Conservation (phyloP, 2,113 vertebrate species). For the Podarcis raffonei region DNA sequence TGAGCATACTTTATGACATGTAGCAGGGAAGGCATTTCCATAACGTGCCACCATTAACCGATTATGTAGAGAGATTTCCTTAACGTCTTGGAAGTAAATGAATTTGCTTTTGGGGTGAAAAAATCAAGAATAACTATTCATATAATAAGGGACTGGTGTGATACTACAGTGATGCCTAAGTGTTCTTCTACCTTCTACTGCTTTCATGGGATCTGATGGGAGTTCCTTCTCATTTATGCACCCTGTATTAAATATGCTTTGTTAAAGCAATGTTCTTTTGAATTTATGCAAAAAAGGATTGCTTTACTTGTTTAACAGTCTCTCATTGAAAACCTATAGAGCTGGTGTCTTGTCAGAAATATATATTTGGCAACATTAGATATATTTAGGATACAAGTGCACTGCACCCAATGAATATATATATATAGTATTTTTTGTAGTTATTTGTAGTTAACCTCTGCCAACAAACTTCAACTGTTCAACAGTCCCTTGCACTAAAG, state of each 20-base stretch:
- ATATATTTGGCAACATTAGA: neutral
- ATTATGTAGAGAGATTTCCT: constrained; percentile 1
- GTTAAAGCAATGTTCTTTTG: constrained; percentile 28
- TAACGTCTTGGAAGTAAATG: constrained; percentile 26
- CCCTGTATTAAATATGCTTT: constrained; percentile 17
- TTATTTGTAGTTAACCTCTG: neutral
- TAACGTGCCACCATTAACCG: neutral
- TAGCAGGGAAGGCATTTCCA: constrained; percentile 6
- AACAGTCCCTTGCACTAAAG: neutral
- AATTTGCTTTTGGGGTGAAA: neutral
- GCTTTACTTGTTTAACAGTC: neutral
- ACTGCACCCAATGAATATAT: no score
- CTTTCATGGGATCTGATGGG: neutral
- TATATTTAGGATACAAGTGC: neutral
- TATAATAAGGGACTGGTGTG: neutral
- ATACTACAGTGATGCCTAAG: neutral
- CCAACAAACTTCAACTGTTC: neutral
- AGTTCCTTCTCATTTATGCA: constrained; percentile 19
- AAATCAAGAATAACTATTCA: neutral
- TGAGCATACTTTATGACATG: neutral
- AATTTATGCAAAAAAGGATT: constrained; percentile 27
- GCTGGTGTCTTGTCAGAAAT: neutral
- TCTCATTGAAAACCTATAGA: neutral
- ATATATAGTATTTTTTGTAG: neutral
- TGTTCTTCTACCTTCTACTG: constrained; percentile 2